Evolutionary conservation across 2,113 vertebrate genomes (phyloP).

Genomic region (human): GRCh38 chr9:30153001-30153500

Average conservation of each 20-base stretch:
- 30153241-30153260: neutral
- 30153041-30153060: too few species aligned
- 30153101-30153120: too few species aligned
- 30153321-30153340: neutral
- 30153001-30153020: too few species aligned
- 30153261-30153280: neutral
- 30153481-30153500: accelerated
- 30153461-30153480: neutral
- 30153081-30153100: too few species aligned
- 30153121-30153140: too few species aligned
- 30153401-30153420: neutral
- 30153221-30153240: too few species aligned
- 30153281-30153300: neutral
- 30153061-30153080: too few species aligned
- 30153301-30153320: neutral
- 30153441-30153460: neutral
- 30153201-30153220: too few species aligned
- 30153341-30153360: neutral
- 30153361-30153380: neutral
- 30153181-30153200: too few species aligned
- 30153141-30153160: too few species aligned
- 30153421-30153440: neutral
- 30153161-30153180: too few species aligned
- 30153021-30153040: too few species aligned
- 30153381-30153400: neutral